Evolutionary conservation across 2,797 vertebrate species (phyloP).

Genomic region (Sebastiscus albofasciatus): DNA sequence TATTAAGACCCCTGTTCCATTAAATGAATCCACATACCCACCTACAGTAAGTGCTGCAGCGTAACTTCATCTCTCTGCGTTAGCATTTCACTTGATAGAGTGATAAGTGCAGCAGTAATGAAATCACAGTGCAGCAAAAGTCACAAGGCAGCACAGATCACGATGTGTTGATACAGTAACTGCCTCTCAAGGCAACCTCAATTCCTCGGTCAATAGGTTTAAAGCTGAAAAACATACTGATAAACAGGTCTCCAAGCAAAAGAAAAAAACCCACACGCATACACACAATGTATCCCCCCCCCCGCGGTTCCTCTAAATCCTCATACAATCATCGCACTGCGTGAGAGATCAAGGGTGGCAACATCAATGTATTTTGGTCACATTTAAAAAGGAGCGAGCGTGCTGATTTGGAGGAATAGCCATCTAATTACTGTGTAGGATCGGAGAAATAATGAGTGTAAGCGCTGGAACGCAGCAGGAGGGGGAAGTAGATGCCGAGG

Average conservation of each 20-base stretch:
- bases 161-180: conserved; percentile 8
- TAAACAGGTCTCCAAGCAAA: conserved; percentile 11
- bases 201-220: conserved; percentile 4
- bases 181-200: not conserved
- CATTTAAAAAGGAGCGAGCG: conserved; percentile 32
- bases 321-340: not conserved
- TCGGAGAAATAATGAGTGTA: conserved; percentile 55
- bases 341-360: conserved; percentile 24
- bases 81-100: conserved; percentile 26
- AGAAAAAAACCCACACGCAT: not conserved
- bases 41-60: not conserved
- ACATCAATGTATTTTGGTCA: conserved; percentile 39
- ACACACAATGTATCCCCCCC: not conserved
- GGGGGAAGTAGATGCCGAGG: conserved; percentile 17
- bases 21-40: not conserved
- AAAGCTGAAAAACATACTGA: conserved; percentile 3
- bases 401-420: conserved; percentile 54
- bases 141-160: conserved; percentile 22
- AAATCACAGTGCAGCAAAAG: conserved; percentile 32
- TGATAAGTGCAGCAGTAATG: conserved; percentile 45
- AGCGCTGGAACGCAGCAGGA: conserved; percentile 38
- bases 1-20: not conserved
- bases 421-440: conserved; percentile 42
- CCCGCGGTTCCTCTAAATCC: not conserved
- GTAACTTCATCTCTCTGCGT: conserved; percentile 27